Evolutionary conservation across 1,140 invertebrate species (phyloP).

Genomic region (Diploscapter pachys): DNA sequence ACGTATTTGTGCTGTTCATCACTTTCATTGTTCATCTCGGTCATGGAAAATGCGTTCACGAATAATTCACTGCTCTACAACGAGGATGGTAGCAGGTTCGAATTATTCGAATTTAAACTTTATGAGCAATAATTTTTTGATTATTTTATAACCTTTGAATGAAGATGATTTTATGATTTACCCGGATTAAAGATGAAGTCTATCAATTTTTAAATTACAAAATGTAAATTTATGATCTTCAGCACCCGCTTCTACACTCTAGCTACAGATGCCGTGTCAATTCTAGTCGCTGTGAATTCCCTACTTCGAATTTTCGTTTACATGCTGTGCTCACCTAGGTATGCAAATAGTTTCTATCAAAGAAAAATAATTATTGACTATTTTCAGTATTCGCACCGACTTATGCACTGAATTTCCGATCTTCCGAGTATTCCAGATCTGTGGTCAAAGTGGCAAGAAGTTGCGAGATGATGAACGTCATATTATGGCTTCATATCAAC

Average conservation of each 20-base stretch:
- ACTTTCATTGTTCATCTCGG: conserved; percentile 39
- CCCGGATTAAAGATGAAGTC: neutral
- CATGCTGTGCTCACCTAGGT: conserved; percentile 27
- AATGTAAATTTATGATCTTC: conserved; percentile 25
- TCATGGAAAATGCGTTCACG: conserved; percentile 43
- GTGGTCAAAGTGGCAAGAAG: too few species aligned
- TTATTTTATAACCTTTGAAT: neutral
- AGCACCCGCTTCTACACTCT: conserved; percentile 49
- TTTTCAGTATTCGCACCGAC: too few species aligned
- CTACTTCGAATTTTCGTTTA: conserved; percentile 47
- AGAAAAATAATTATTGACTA: too few species aligned
- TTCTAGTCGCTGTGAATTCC: conserved; percentile 44
- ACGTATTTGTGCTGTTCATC: conserved; percentile 31
- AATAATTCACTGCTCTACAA: conserved; percentile 39
- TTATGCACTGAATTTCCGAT: too few species aligned
- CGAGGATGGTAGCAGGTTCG: conserved; percentile 46
- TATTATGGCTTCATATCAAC: too few species aligned
- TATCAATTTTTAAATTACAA: neutral
- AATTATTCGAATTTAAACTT: neutral
- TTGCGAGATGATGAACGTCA: too few species aligned
- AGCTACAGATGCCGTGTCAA: conserved; percentile 45
- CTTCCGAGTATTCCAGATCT: too few species aligned
- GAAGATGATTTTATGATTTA: neutral
- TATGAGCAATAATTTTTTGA: too few species aligned
- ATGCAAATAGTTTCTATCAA: too few species aligned